Evolutionary conservation across 2,113 vertebrate species (phyloP).

Genomic region (Oreochromis spilurus): DNA sequence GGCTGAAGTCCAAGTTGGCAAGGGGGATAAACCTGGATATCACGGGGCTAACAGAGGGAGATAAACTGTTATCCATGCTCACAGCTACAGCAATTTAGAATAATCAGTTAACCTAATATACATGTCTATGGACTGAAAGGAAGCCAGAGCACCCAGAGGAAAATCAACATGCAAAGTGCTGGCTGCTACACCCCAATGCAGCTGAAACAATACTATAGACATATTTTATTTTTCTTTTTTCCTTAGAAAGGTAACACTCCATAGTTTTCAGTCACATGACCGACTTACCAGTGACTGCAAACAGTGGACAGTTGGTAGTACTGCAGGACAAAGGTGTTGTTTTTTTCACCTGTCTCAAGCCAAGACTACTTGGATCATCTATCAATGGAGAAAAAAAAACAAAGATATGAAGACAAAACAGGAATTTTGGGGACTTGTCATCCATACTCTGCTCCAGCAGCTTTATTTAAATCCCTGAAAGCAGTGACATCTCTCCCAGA

Average conservation of each 20-base stretch:
- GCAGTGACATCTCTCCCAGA: background rate
- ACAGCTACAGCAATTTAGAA: background rate
- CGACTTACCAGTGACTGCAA: background rate
- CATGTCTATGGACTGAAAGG: background rate
- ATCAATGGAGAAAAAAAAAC: background rate
- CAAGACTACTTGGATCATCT: background rate
- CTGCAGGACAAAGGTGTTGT: background rate
- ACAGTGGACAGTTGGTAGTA: background rate
- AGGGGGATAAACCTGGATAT: background rate
- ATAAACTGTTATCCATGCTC: background rate
- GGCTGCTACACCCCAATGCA: background rate
- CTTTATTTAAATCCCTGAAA: background rate
- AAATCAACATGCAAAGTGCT: background rate
- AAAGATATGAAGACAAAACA: background rate
- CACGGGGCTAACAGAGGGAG: background rate
- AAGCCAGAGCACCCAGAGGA: background rate
- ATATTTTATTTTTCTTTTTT: background rate
- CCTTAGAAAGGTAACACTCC: background rate
- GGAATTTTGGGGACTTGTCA: background rate
- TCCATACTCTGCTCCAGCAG: background rate
- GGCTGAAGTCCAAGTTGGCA: background rate
- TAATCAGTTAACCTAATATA: background rate
- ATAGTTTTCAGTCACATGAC: background rate
- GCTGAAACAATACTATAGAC: rapidly evolving
- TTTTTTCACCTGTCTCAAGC: background rate